These are phyloP conservation scores for Mionectes macconnelli DNA, from an alignment of 2,113 vertebrate genomes.

Conservation along the genomic window DNA sequence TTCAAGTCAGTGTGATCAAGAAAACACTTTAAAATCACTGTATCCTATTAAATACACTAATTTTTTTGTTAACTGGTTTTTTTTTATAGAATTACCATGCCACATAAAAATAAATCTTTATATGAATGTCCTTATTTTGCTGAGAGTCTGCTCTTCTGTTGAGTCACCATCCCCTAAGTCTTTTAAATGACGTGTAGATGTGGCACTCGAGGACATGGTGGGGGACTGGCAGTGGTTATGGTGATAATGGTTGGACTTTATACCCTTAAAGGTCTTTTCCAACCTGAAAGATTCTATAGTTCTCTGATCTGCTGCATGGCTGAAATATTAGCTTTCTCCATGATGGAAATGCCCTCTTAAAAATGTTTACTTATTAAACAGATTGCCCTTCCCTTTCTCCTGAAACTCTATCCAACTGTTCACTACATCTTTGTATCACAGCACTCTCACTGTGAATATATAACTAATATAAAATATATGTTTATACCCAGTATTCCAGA, in stretches of 20 bases:
- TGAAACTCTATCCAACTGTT: not conserved
- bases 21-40: not conserved
- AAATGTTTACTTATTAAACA: not conserved
- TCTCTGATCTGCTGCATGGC: fast-evolving
- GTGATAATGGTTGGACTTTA: not conserved
- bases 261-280: not conserved
- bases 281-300: not conserved
- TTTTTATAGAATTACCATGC: not conserved
- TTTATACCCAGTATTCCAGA: not conserved
- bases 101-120: not conserved
- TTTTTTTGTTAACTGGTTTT: not conserved
- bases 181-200: not conserved
- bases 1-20: not conserved
- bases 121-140: not conserved
- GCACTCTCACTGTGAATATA: not conserved
- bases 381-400: not conserved
- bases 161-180: not conserved
- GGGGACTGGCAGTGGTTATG: not conserved
- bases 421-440: not conserved
- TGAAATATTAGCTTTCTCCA: not conserved
- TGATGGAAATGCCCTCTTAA: not conserved
- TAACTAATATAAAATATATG: not conserved
- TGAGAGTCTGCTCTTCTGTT: not conserved
- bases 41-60: not conserved
- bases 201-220: not conserved